Percentiles rank a stretch among this genome's conserved stretches.
phyloP scores from a whole-genome alignment of 2,888 invertebrate species.

The Philaethria dido region DNA sequence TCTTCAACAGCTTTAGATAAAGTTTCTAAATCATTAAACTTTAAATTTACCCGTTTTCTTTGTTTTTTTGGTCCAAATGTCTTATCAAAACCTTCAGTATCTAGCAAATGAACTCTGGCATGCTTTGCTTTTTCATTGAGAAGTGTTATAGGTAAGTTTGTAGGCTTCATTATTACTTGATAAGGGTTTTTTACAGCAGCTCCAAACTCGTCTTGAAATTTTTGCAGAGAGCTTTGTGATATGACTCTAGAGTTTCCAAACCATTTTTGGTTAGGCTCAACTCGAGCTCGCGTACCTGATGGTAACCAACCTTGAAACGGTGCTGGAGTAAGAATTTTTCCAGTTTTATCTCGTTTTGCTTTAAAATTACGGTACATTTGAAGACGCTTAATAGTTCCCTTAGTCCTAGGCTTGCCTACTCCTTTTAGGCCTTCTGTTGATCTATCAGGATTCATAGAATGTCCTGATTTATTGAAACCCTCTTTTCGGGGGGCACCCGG shows the following conservation, averaged over 20 bases:
- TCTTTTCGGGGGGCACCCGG: conserved; percentile 91
- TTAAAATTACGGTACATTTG: conserved; percentile 99
- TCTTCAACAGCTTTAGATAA: conserved; percentile 89
- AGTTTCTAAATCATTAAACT: conserved; percentile 90
- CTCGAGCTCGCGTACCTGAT: conserved; percentile 95
- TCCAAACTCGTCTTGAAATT: conserved; percentile 97
- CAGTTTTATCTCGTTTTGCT: conserved; percentile 93
- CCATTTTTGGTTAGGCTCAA: conserved; percentile 99
- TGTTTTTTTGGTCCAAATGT: conserved; percentile 98
- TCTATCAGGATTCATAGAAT: conserved; percentile 98
- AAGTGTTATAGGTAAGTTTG: conserved; percentile 96
- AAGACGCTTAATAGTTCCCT: conserved; percentile 96
- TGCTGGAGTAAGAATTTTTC: conserved; percentile 96
- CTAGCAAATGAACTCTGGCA: conserved; percentile 95
- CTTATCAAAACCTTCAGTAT: conserved; percentile 96
- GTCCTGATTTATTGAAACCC: conserved; percentile 93
- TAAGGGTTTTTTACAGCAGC: conserved; percentile 98
- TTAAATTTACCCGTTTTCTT: conserved; percentile 94
- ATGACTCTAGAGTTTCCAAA: conserved; percentile 99
- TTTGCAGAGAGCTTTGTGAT: conserved; percentile 94
- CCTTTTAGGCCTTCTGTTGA: conserved; percentile 91
- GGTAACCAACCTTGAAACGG: conserved; percentile 96
- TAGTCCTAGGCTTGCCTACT: conserved; percentile 93
- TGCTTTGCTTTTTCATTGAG: conserved; percentile 96
- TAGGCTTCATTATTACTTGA: conserved; percentile 98